Percentiles rank a stretch among this genome's conserved stretches.
Conservation (phyloP, 2,888 invertebrate genomes). For the Spisula solida region DNA sequence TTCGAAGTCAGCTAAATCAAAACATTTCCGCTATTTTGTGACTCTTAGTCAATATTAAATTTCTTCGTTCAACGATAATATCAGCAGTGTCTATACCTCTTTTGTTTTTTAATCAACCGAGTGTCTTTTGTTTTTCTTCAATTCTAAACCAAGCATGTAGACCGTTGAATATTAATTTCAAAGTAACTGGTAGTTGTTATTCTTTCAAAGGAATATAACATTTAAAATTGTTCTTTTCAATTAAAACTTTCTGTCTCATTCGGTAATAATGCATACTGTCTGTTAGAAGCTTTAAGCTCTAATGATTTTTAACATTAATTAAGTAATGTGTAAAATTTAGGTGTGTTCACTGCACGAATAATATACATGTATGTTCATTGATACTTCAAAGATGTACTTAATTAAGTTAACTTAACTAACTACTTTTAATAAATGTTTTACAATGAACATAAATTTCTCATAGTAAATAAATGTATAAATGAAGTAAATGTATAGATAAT, state of each 20-base stretch:
- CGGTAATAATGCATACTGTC: not conserved
- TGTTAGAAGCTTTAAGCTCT: too few relatives aligned
- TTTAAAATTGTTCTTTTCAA: not conserved
- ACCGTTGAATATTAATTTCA: constrained; percentile 29
- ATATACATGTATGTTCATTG: too few relatives aligned
- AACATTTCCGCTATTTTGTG: constrained; percentile 30
- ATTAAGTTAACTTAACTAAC: too few relatives aligned
- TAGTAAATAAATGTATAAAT: not conserved
- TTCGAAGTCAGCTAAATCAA: not conserved
- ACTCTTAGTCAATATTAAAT: constrained; percentile 20
- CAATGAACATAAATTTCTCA: too few relatives aligned
- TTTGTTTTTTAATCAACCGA: constrained; percentile 19
- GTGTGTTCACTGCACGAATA: not conserved
- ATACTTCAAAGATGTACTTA: too few relatives aligned
- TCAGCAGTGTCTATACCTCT: constrained; percentile 7
- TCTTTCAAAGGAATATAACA: not conserved
- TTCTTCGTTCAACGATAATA: constrained; percentile 36
- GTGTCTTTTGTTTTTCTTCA: constrained; percentile 13
- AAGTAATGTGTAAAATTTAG: not conserved
- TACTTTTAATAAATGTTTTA: too few relatives aligned
- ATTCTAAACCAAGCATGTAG: not conserved
- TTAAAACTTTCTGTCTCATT: not conserved
- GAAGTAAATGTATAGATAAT: not conserved
- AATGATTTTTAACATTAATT: not conserved
- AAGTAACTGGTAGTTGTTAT: constrained; percentile 4